Evolutionary conservation across 2,888 invertebrate genomes (phyloP).

Genomic region (Laothoe populi): DNA sequence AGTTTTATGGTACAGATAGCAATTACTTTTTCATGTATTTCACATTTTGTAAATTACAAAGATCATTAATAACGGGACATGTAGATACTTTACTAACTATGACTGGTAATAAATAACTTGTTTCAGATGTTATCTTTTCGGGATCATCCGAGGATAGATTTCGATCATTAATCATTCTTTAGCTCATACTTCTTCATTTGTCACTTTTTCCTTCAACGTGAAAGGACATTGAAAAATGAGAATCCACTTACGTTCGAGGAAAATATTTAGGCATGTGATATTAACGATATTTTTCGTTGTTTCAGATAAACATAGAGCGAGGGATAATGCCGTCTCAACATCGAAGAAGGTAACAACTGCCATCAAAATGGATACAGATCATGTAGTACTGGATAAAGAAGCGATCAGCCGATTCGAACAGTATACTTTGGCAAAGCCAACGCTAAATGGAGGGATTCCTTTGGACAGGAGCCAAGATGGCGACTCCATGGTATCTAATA

Average conservation of each 20-base stretch:
- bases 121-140: constrained; percentile 35
- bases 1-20: background rate
- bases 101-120: constrained; percentile 23
- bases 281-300: constrained; percentile 61
- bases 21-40: background rate
- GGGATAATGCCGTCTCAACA: constrained; percentile 63
- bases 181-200: constrained; percentile 72
- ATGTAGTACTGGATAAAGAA: constrained; percentile 81
- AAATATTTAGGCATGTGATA: constrained; percentile 40
- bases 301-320: constrained; percentile 62
- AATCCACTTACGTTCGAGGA: constrained; percentile 52
- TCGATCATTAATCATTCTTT: constrained; percentile 65
- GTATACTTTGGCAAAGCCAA: constrained; percentile 78
- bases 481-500: constrained; percentile 79
- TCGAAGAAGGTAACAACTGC: constrained; percentile 59
- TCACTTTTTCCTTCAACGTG: constrained; percentile 62
- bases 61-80: background rate
- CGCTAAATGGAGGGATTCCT: constrained; percentile 80
- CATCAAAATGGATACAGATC: constrained; percentile 77
- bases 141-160: constrained; percentile 40
- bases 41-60: background rate
- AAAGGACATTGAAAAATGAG: constrained; percentile 75
- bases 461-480: constrained; percentile 83
- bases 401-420: constrained; percentile 81
- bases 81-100: background rate